phyloP scores from a whole-genome alignment of 2,888 invertebrate genomes.

The Emmelina monodactyla region DNA sequence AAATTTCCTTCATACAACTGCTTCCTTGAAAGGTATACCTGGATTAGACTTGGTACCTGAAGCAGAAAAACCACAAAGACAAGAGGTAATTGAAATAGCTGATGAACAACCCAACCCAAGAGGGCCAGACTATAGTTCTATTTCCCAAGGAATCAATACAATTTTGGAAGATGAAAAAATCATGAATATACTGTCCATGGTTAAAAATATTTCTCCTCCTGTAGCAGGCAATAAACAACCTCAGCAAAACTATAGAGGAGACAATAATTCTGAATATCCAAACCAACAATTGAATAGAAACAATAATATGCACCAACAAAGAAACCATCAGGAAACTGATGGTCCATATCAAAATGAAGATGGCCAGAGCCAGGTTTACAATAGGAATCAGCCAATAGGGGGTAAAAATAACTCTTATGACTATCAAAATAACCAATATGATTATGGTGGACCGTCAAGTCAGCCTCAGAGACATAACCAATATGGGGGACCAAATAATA shows the following conservation, averaged over 20 bases:
- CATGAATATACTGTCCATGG: constrained; percentile 65
- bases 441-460: constrained; percentile 27
- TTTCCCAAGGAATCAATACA: constrained; percentile 68
- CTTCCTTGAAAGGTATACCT: constrained; percentile 68
- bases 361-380: not conserved
- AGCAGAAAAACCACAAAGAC: constrained; percentile 17
- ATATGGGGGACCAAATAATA: constrained; percentile 23
- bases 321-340: not conserved
- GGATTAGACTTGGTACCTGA: constrained; percentile 75
- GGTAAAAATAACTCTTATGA: not conserved
- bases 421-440: constrained; percentile 16
- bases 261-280: constrained; percentile 13
- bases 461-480: constrained; percentile 5
- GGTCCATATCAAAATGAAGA: constrained; percentile 2
- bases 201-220: constrained; percentile 22
- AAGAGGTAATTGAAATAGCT: constrained; percentile 42
- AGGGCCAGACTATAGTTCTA: constrained; percentile 62
- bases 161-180: constrained; percentile 71
- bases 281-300: constrained; percentile 29
- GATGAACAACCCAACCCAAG: constrained; percentile 21
- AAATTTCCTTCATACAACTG: constrained; percentile 35
- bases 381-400: not conserved
- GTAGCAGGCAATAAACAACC: not conserved
- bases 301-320: constrained; percentile 22
- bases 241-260: not conserved